Percentiles rank a stretch among this genome's conserved stretches.
These are phyloP conservation scores for Acanthosepion esculentum DNA, from an alignment of 2,888 invertebrate genomes.

Conservation along the genomic window DNA sequence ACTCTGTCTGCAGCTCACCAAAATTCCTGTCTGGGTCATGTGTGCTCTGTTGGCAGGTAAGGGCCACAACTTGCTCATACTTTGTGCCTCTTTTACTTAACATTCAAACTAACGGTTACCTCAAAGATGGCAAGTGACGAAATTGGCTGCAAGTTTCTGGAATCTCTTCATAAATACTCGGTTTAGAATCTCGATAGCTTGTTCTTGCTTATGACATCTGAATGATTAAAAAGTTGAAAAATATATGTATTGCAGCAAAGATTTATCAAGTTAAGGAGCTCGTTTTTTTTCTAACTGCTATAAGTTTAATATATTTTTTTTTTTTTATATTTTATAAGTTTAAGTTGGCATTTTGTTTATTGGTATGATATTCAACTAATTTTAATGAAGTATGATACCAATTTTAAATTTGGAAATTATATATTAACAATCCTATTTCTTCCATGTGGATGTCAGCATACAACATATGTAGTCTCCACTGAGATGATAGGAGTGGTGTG, in stretches of 20 bases:
- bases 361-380: not conserved
- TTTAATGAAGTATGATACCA: not conserved
- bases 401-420: not conserved
- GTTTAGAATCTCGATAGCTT: not conserved
- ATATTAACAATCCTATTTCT: slow-evolving; percentile 24
- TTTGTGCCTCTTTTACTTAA: slow-evolving; percentile 13
- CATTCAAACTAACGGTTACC: not conserved
- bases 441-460: slow-evolving; percentile 41
- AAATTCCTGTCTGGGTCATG: slow-evolving; percentile 49
- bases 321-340: not conserved
- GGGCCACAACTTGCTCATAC: slow-evolving; percentile 48
- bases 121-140: not conserved
- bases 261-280: not conserved
- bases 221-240: not conserved
- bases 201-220: not conserved
- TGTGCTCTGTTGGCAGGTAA: slow-evolving; percentile 47
- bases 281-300: not conserved
- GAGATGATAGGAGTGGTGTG: slow-evolving; percentile 42
- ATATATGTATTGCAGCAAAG: not conserved
- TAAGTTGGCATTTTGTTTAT: not conserved
- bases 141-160: not conserved
- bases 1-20: slow-evolving; percentile 47
- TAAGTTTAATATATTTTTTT: not conserved
- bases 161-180: not conserved
- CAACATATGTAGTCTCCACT: slow-evolving; percentile 36